phyloP scores from a whole-genome alignment of 2,888 invertebrate species.

The Aporophyla lueneburgensis region DNA sequence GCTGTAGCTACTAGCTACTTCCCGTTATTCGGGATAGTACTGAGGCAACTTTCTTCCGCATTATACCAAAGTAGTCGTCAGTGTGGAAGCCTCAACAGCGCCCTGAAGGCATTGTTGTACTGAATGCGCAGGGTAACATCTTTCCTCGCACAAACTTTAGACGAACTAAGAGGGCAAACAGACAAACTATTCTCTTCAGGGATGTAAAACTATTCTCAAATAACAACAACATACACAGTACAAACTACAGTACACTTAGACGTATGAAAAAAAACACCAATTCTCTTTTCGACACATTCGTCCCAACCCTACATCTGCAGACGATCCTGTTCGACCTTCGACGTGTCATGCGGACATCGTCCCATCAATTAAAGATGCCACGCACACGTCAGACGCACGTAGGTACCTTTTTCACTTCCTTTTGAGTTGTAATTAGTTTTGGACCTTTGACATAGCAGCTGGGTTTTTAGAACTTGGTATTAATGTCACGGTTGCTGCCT shows the following conservation, averaged over 20 bases:
- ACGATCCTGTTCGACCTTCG: conserved; percentile 26
- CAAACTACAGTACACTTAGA: background rate
- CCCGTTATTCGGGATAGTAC: too few species aligned
- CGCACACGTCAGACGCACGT: conserved; percentile 27
- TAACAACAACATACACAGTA: background rate
- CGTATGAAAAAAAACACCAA: background rate
- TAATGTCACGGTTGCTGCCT: conserved; percentile 18
- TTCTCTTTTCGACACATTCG: background rate
- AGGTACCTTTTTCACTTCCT: conserved; percentile 44
- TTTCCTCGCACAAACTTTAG: too few species aligned
- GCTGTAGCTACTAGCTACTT: too few species aligned
- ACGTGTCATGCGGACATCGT: conserved; percentile 20
- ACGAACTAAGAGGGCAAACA: too few species aligned
- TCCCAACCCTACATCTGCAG: conserved; percentile 7
- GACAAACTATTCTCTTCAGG: too few species aligned
- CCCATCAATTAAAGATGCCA: conserved; percentile 31
- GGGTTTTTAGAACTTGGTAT: background rate
- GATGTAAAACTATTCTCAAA: background rate
- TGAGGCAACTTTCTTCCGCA: too few species aligned
- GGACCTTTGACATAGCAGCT: conserved; percentile 29
- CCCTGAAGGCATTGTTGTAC: too few species aligned
- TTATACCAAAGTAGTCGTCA: too few species aligned
- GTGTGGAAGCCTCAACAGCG: too few species aligned
- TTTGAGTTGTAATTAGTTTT: conserved; percentile 51
- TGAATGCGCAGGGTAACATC: too few species aligned